Percentiles rank a stretch among this genome's conserved stretches.
Conservation (phyloP, 2,797 vertebrate genomes). For the Phylloscopus collybita region DNA sequence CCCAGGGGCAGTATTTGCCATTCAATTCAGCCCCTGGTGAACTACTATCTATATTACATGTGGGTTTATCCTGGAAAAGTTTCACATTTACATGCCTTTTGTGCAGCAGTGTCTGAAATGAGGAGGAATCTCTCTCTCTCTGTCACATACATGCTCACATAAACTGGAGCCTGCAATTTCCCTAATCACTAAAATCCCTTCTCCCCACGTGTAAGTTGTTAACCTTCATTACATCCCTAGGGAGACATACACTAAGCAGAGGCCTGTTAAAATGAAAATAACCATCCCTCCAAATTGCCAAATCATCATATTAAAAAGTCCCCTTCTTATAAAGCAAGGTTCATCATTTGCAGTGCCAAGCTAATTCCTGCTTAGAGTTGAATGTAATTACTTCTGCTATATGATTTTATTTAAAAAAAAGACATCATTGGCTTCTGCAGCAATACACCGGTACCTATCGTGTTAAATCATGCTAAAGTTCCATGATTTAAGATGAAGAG, state of each 20-base stretch:
- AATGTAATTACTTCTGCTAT: constrained; percentile 54
- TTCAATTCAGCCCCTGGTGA: constrained; percentile 55
- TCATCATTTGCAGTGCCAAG: constrained; percentile 6
- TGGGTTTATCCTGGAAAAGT: not conserved
- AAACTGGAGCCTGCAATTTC: constrained; percentile 59
- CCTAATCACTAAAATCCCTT: constrained; percentile 67
- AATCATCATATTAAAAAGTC: constrained; percentile 64
- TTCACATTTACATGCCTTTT: constrained; percentile 46
- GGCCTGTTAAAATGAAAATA: constrained; percentile 72
- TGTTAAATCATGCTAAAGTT: not conserved
- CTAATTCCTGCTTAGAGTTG: constrained; percentile 30
- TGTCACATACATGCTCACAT: not conserved
- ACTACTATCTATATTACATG: constrained; percentile 8
- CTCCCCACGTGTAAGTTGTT: constrained; percentile 68
- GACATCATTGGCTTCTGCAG: not conserved
- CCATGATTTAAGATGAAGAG: not conserved
- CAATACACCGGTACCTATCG: not conserved
- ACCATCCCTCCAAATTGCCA: constrained; percentile 61
- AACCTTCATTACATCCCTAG: constrained; percentile 58
- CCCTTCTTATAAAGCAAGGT: constrained; percentile 12
- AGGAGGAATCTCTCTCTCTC: not conserved
- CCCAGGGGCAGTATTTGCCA: not conserved
- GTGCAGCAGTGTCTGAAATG: constrained; percentile 20
- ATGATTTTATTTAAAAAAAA: not conserved
- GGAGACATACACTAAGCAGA: constrained; percentile 60